Conservation (phyloP, 2,797 vertebrate species). For the Hoplostethus atlanticus region DNA sequence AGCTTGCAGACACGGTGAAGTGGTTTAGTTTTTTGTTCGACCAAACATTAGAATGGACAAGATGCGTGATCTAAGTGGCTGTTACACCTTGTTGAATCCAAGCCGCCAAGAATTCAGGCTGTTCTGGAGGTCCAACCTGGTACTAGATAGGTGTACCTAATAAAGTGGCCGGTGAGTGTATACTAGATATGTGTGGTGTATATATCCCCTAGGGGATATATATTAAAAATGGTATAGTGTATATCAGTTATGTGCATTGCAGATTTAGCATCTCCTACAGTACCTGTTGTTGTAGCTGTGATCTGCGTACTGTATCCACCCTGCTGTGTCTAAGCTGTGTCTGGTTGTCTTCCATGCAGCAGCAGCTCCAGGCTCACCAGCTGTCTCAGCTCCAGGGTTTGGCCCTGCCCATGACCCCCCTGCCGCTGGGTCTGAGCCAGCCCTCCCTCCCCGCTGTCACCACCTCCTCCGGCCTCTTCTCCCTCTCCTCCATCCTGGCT, state of each 20-base stretch:
- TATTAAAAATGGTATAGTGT: constrained; percentile 43
- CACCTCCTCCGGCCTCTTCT: constrained; percentile 94
- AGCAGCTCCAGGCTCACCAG: constrained; percentile 99
- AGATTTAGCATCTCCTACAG: constrained; percentile 22
- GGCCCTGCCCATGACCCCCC: constrained; percentile 93
- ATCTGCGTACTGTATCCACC: constrained; percentile 32
- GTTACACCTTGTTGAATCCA: too few species aligned
- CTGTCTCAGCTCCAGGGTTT: constrained; percentile 98
- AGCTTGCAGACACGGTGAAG: too few species aligned
- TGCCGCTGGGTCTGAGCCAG: constrained; percentile 94
- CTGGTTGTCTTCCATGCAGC: constrained; percentile 87
- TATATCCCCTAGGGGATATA: constrained; percentile 32
- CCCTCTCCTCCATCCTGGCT: constrained; percentile 93
- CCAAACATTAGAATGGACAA: too few species aligned
- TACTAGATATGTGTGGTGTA: constrained; percentile 40
- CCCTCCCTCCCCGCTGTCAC: constrained; percentile 92
- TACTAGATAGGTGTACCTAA: too few species aligned
- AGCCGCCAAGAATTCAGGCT: too few species aligned
- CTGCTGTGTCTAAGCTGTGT: constrained; percentile 62
- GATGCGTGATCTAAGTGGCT: too few species aligned
- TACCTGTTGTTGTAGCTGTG: constrained; percentile 31
- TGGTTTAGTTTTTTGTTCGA: too few species aligned
- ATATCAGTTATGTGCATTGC: constrained; percentile 20
- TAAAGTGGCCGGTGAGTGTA: constrained; percentile 11
- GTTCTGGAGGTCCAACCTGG: too few species aligned